Conservation (phyloP, 2,888 invertebrate genomes). For the Empis livida region DNA sequence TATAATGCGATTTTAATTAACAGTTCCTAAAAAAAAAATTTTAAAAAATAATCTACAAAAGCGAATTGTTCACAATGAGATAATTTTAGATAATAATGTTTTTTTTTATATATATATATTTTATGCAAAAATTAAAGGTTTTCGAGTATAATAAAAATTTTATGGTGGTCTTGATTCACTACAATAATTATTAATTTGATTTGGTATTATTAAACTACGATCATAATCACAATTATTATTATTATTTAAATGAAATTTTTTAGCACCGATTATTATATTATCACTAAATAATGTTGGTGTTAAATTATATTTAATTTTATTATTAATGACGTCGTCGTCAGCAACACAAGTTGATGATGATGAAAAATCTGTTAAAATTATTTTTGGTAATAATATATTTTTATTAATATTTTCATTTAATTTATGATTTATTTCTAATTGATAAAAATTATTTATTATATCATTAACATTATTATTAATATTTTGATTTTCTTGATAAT, state of each 20-base stretch:
- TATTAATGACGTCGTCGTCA: not conserved
- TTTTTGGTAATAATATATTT: conserved; percentile 23
- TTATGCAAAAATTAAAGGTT: no score
- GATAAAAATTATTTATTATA: conserved; percentile 24
- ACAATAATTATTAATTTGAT: conserved; percentile 15
- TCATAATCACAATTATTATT: not conserved
- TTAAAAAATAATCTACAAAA: no score
- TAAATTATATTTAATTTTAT: not conserved
- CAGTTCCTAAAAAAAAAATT: no score
- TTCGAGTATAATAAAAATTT: no score
- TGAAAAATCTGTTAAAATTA: conserved; percentile 29
- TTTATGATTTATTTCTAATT: conserved; percentile 21
- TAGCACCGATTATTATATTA: not conserved
- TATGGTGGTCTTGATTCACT: conserved; percentile 30
- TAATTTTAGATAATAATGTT: not conserved
- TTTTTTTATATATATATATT: no score
- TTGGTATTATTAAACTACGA: conserved; percentile 11
- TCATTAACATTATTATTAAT: conserved; percentile 19
- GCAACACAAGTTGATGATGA: not conserved
- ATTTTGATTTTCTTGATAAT: conserved; percentile 11
- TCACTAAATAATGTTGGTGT: not conserved
- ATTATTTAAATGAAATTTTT: not conserved
- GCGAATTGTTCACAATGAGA: no score
- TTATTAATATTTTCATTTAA: conserved; percentile 16
- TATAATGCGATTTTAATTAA: no score